These are phyloP conservation scores for Trialeurodes vaporariorum DNA, from an alignment of 1,140 invertebrate species.

Conservation along the genomic window DNA sequence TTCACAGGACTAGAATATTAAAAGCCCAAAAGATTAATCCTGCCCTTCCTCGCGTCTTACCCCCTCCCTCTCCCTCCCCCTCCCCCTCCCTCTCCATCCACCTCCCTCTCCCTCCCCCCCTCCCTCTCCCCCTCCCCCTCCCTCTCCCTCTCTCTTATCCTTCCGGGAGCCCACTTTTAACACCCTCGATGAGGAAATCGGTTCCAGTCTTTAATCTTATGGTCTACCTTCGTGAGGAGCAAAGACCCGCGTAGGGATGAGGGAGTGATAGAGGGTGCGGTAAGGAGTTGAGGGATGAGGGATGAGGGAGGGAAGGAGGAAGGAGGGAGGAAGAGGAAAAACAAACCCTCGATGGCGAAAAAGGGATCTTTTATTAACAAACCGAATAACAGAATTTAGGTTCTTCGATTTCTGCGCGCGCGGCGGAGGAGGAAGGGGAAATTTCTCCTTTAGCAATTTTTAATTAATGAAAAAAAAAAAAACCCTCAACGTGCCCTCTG, in stretches of 20 bases:
- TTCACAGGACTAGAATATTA: neutral
- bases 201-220: neutral
- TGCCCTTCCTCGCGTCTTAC: neutral
- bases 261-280: neutral
- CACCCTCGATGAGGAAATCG: neutral
- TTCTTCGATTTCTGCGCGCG: neutral
- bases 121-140: slow-evolving; percentile 2
- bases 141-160: no score
- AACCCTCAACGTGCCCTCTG: no score
- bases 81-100: neutral
- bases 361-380: slow-evolving; percentile 1
- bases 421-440: no score
- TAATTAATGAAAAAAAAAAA: neutral
- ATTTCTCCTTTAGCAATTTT: neutral
- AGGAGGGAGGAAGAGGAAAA: neutral
- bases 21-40: slow-evolving; percentile 1
- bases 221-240: neutral
- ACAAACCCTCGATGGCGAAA: neutral
- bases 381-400: neutral
- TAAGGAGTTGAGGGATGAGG: neutral
- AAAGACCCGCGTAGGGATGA: no score
- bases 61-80: slow-evolving; percentile 1
- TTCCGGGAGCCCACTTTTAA: neutral
- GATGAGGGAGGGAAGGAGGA: neutral
- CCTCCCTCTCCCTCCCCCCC: neutral